A percentile compares a stretch with the other conserved stretches of the same genome.
Evolutionary conservation across 2,888 invertebrate genomes (phyloP).

Genomic region (Agrochola lota): DNA sequence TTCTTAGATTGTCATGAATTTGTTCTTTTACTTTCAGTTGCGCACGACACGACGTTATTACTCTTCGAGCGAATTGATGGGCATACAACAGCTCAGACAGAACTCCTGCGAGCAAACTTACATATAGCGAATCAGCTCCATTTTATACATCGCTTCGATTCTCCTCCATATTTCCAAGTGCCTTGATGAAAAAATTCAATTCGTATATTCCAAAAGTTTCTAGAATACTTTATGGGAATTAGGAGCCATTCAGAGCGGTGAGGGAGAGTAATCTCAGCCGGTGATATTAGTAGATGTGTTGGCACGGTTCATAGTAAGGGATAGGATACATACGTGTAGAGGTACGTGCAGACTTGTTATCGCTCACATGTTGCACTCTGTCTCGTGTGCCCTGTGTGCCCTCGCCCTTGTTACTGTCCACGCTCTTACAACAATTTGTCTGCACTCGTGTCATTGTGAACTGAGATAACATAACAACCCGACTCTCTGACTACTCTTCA

Average conservation of each 20-base stretch:
- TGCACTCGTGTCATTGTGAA: constrained; percentile 63
- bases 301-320: constrained; percentile 28
- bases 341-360: constrained; percentile 74
- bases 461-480: constrained; percentile 42
- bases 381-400: constrained; percentile 57
- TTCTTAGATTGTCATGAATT: constrained; percentile 76
- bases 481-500: constrained; percentile 55
- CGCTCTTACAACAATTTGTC: constrained; percentile 61
- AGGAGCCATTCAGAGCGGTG: constrained; percentile 55
- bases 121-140: constrained; percentile 91
- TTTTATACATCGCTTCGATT: constrained; percentile 68
- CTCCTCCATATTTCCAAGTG: constrained; percentile 81
- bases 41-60: constrained; percentile 94
- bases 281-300: constrained; percentile 47
- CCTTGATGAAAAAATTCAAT: constrained; percentile 77
- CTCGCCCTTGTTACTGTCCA: constrained; percentile 59
- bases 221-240: constrained; percentile 59
- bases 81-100: constrained; percentile 93
- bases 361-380: constrained; percentile 71
- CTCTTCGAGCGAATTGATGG: constrained; percentile 94
- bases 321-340: constrained; percentile 60
- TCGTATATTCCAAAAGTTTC: constrained; percentile 72
- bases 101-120: constrained; percentile 96
- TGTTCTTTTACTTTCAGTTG: constrained; percentile 92
- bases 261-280: constrained; percentile 47